phyloP scores from a whole-genome alignment of 2,113 vertebrate genomes.

The Potamarius usumacintae region DNA sequence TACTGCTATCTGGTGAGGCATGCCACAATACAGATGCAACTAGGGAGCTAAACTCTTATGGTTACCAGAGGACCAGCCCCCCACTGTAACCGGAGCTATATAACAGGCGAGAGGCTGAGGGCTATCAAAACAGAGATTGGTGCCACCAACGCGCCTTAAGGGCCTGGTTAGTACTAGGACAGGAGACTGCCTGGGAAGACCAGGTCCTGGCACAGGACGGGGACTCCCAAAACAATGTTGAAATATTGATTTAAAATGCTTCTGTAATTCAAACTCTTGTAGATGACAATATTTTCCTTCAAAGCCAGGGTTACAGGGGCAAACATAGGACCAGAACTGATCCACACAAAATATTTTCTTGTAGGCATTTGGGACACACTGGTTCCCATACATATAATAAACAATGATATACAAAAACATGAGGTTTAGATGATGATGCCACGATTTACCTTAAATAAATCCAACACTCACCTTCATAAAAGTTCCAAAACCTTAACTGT shows the following conservation, averaged over 20 bases:
- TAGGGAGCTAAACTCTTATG: too few relatives aligned
- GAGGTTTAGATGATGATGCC: background rate
- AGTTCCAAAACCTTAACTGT: constrained; percentile 86
- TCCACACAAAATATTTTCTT: constrained; percentile 81
- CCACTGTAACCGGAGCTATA: too few relatives aligned
- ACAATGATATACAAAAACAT: background rate
- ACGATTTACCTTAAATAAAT: background rate
- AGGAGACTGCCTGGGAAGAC: too few relatives aligned
- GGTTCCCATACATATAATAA: constrained; percentile 77
- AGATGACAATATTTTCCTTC: constrained; percentile 81
- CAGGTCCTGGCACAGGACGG: too few relatives aligned
- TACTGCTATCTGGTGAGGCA: too few relatives aligned
- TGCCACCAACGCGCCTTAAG: too few relatives aligned
- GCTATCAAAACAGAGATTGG: too few relatives aligned
- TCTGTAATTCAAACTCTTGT: constrained; percentile 68
- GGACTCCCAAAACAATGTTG: background rate
- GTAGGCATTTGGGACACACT: constrained; percentile 78
- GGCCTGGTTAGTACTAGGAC: too few relatives aligned
- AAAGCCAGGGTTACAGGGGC: constrained; percentile 79
- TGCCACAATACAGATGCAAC: too few relatives aligned
- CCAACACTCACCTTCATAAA: constrained; percentile 81
- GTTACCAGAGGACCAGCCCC: too few relatives aligned
- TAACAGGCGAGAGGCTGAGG: too few relatives aligned
- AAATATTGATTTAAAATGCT: background rate
- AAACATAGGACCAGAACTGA: constrained; percentile 73